A percentile compares a stretch with the other conserved stretches of the same genome.
These are phyloP conservation scores for Diprion similis DNA, from an alignment of 1,140 invertebrate genomes.

Conservation along the genomic window DNA sequence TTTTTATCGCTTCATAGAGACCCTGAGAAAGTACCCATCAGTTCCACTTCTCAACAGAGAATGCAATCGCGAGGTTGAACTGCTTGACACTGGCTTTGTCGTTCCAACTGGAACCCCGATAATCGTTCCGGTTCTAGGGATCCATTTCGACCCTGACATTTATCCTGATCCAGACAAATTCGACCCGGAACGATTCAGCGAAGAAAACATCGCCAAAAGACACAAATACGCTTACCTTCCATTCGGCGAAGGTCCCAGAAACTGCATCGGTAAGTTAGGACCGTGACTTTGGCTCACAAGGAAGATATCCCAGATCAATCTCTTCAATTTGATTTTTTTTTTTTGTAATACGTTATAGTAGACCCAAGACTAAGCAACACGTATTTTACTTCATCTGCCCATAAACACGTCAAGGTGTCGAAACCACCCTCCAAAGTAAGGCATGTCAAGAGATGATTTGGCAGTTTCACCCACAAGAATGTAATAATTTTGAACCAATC, in stretches of 20 bases:
- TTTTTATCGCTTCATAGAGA: constrained; percentile 49
- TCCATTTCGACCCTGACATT: constrained; percentile 69
- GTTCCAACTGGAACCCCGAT: constrained; percentile 59
- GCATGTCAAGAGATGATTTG: too few species aligned
- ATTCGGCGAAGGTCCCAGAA: constrained; percentile 61
- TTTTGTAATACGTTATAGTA: too few species aligned
- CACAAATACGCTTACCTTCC: constrained; percentile 57
- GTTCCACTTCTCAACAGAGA: constrained; percentile 60
- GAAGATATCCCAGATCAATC: too few species aligned
- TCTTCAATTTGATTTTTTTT: too few species aligned
- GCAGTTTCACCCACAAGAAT: too few species aligned
- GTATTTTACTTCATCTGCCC: too few species aligned
- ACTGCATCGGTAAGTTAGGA: constrained; percentile 63
- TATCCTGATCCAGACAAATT: constrained; percentile 72
- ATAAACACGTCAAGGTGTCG: too few species aligned
- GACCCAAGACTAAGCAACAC: too few species aligned
- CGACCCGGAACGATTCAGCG: constrained; percentile 71
- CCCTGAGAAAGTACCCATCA: constrained; percentile 65
- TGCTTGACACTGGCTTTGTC: constrained; percentile 55
- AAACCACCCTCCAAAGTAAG: too few species aligned
- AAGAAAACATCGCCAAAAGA: constrained; percentile 39
- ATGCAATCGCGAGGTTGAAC: constrained; percentile 59
- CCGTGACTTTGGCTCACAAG: too few species aligned
- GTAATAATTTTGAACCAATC: too few species aligned
- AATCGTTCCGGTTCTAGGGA: constrained; percentile 60